A percentile compares a stretch with the other conserved stretches of the same genome.
phyloP scores from a whole-genome alignment of 2,888 invertebrate genomes.

The Spisula solida region DNA sequence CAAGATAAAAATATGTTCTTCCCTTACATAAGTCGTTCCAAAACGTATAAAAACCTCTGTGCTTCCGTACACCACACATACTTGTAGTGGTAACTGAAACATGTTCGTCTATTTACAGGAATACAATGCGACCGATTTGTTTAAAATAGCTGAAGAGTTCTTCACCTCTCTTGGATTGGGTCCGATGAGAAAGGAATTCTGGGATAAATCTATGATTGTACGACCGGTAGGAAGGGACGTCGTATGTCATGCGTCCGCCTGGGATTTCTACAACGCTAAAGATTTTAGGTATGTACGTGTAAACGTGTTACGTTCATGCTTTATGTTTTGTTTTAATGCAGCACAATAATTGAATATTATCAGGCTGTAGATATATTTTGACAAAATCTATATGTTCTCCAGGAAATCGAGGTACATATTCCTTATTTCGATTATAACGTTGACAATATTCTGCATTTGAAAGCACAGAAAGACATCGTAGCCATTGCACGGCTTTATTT shows the following conservation, averaged over 20 bases:
- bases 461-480: too few relatives aligned
- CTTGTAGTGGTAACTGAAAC: too few relatives aligned
- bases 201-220: slow-evolving; percentile 94
- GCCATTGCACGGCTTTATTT: too few relatives aligned
- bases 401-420: too few relatives aligned
- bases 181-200: slow-evolving; percentile 94
- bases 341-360: background rate
- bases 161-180: slow-evolving; percentile 89
- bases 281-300: slow-evolving; percentile 97
- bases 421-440: too few relatives aligned
- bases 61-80: too few relatives aligned
- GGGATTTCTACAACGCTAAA: slow-evolving; percentile 95
- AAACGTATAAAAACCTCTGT: too few relatives aligned
- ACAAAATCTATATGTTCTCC: too few relatives aligned
- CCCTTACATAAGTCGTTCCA: too few relatives aligned
- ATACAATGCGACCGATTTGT: slow-evolving; percentile 89
- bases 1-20: too few relatives aligned
- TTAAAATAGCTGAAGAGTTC: slow-evolving; percentile 85
- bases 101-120: slow-evolving; percentile 76
- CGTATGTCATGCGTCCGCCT: slow-evolving; percentile 92
- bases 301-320: background rate
- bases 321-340: background rate
- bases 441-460: too few relatives aligned
- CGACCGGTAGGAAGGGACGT: slow-evolving; percentile 91
- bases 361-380: background rate